Evolutionary conservation across 2,888 invertebrate species (phyloP), one percentile per base, ranked within the genome.

Genomic region (Ochropleura leucogaster): DNA sequence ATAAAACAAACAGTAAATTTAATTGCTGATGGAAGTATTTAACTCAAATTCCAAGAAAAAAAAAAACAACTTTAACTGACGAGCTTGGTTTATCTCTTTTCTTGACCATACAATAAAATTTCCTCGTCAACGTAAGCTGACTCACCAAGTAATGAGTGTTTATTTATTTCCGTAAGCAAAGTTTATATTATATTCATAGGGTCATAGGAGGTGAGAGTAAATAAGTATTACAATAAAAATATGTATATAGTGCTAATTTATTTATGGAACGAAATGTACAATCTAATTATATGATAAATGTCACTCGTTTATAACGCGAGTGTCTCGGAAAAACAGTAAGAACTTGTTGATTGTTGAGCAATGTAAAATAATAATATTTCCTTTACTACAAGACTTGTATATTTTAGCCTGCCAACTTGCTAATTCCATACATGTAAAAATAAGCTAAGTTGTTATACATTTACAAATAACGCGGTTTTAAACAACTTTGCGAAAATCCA

Each of bases 191-290:
- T 60, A 40, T 51, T 57, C n/a, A 14, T 72, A 55, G 20, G 46
- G 14, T 59, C 40, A 10, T 57, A 79, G 5, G 69, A 47, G 30
- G 72, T 79, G 68, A 44, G 55, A 75, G 75, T 65, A 42, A 46
- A 51, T 72, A 77, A 51, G 79, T 78, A 49, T 49, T 57, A 63
- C 20, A 63, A 46, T 71, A 51, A 20, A 30, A 79, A 71, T 67
- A 62, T 79, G 49, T 71, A 57, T 46, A 79, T 49, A 63, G 49
- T 53, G 75, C 18, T 76, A 49, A 57, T 51, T 79, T 63, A 72
- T 79, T 79, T 18, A 20, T 55, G 40, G 1, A 40, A 79, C 12
- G 16, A 49, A 68, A 60, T 77, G 12, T 66, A 44, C 51, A 44
- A 60, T 62, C 7, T 62, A 9, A 12, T 14, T 60, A 10, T 44